phyloP scores from a whole-genome alignment of 2,797 vertebrate genomes.

The Streptopelia turtur region DNA sequence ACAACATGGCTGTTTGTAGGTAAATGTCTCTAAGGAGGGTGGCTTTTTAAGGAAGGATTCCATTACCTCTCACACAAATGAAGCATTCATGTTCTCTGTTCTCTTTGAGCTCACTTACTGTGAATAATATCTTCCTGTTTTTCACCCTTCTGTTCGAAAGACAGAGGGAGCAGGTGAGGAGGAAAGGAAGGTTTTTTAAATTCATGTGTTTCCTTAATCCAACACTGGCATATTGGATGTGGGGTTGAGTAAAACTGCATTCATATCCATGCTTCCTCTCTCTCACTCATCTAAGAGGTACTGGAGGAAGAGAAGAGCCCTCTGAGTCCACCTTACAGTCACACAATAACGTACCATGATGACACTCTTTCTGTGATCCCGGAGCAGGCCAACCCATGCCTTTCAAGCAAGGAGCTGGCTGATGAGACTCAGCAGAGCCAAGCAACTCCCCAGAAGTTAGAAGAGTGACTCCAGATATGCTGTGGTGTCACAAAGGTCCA shows the following conservation, averaged over 20 bases:
- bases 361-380: background rate
- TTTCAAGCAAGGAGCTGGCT: constrained; percentile 8
- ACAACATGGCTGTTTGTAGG: background rate
- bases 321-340: background rate
- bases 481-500: background rate
- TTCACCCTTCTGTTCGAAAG: constrained; percentile 47
- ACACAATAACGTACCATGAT: no score
- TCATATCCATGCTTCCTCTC: background rate
- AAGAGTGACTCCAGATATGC: background rate
- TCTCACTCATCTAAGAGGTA: background rate
- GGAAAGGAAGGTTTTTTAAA: constrained; percentile 50
- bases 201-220: background rate
- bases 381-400: background rate
- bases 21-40: background rate
- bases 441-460: background rate
- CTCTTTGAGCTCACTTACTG: constrained; percentile 37
- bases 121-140: constrained; percentile 43
- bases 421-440: constrained; percentile 3
- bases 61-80: background rate
- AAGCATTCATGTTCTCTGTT: background rate
- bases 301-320: background rate
- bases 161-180: constrained; percentile 48
- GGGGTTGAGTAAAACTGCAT: constrained; percentile 61
- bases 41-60: background rate
- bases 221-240: background rate